phyloP scores from a whole-genome alignment of 2,113 vertebrate genomes.

The Vireo altiloquus region DNA sequence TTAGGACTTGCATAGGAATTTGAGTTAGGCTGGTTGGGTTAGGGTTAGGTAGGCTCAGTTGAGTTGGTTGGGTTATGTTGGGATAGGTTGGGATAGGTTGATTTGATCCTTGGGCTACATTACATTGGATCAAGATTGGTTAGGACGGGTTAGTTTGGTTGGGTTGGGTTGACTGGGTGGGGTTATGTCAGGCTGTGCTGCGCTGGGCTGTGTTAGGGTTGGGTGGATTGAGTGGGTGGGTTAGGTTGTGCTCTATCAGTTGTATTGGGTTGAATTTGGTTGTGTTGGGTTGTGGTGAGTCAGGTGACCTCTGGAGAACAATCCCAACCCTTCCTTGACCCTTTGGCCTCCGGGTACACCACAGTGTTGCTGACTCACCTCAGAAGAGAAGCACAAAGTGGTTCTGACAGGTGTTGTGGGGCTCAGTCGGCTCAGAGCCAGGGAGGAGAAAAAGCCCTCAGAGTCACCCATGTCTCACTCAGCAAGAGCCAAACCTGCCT shows the following conservation, averaged over 20 bases:
- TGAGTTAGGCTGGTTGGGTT: neutral
- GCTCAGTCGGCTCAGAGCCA: rapidly evolving
- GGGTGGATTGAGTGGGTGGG: neutral
- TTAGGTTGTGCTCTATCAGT: neutral
- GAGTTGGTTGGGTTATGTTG: neutral
- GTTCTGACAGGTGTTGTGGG: neutral
- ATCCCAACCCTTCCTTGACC: neutral
- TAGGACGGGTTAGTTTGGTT: neutral
- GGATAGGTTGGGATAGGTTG: neutral
- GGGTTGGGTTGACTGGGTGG: too few species aligned
- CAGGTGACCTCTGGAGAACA: neutral
- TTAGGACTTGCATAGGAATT: neutral
- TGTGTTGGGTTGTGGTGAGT: neutral
- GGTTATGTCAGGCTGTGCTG: too few species aligned
- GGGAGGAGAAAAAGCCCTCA: neutral
- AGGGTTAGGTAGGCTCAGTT: neutral
- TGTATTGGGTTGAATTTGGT: neutral
- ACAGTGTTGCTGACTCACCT: neutral
- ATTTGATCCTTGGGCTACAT: neutral
- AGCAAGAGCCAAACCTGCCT: neutral
- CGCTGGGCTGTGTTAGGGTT: neutral
- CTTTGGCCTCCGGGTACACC: neutral
- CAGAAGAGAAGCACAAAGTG: neutral
- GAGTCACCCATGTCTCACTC: rapidly evolving
- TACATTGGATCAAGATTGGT: neutral